Evolutionary conservation across 2,888 invertebrate genomes (phyloP).

Genomic region (Cantharis flavilabris): DNA sequence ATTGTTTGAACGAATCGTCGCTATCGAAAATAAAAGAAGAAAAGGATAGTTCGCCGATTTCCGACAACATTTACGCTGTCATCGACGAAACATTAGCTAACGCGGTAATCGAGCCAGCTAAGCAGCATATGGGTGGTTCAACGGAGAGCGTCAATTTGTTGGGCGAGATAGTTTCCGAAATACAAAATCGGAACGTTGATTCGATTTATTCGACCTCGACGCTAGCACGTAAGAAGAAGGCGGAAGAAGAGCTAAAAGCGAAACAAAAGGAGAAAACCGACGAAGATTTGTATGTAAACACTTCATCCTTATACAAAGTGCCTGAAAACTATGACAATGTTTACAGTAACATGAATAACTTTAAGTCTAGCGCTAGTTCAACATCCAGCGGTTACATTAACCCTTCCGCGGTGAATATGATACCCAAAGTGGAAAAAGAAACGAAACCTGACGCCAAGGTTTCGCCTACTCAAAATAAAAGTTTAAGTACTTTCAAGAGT

Average conservation of each 20-base stretch:
- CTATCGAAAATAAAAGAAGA: constrained; percentile 67
- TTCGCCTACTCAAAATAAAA: constrained; percentile 36
- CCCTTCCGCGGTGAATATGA: constrained; percentile 73
- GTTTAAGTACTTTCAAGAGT: constrained; percentile 44
- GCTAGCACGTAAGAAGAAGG: constrained; percentile 65
- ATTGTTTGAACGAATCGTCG: constrained; percentile 73
- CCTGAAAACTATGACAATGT: constrained; percentile 67
- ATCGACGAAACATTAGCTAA: constrained; percentile 75
- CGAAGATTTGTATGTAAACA: constrained; percentile 65
- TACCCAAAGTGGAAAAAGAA: constrained; percentile 47
- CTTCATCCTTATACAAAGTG: constrained; percentile 61
- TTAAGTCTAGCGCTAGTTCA: constrained; percentile 63
- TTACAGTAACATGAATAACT: constrained; percentile 65
- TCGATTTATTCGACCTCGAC: constrained; percentile 85
- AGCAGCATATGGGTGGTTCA: constrained; percentile 61
- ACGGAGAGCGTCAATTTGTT: constrained; percentile 76
- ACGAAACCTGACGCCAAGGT: constrained; percentile 2
- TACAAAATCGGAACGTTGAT: constrained; percentile 83
- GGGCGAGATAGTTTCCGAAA: constrained; percentile 86
- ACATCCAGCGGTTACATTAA: constrained; percentile 76
- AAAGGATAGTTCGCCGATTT: constrained; percentile 58
- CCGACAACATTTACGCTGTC: constrained; percentile 84
- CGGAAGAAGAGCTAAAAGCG: constrained; percentile 52
- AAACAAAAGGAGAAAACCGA: constrained; percentile 46
- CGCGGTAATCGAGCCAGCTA: constrained; percentile 48